Evolutionary conservation across 2,888 invertebrate genomes (phyloP), one percentile per base, ranked within the genome.

Genomic region (Automeris io): DNA sequence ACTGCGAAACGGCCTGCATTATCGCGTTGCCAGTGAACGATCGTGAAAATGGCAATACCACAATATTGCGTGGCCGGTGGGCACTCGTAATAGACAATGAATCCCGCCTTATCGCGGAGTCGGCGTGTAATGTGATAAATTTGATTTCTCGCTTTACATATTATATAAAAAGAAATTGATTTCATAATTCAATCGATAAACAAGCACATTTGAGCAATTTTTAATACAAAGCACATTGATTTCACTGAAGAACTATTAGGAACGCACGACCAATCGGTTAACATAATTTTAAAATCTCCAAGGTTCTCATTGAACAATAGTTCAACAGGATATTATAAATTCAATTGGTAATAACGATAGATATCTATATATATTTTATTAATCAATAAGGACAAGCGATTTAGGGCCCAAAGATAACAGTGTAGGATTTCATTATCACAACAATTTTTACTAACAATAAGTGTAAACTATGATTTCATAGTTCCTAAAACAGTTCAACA

Each of bases 161-260:
- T n/a, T n/a, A n/a, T n/a, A n/a, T n/a, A n/a, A n/a, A n/a, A n/a
- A n/a, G n/a, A n/a, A n/a, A n/a, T n/a, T n/a, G n/a, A n/a, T n/a
- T n/a, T n/a, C n/a, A n/a, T n/a, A n/a, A n/a, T n/a, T 56, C 55
- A 68, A 16, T 64, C 64, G 69, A 60, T 65, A 68, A 77, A 74
- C 57, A 57, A 67, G 61, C 55, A 62, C 62, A 62, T 70, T 82
- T 85, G 85, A 85, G 83, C 85, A 85, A 82, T 63, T 72, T 72
- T 75, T 64, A 72, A 73, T 69, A 65, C 70, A 71, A 67, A 75
- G 73, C 73, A 76, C 70, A 72, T 64, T 59, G 56, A 67, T 61
- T 54, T 55, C 57, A 58, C 48, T 71, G 74, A 79, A 69, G 70
- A 80, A 75, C 67, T 62, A 64, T 67, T 81, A 83, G 81, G 81